Evolutionary conservation across 2,113 vertebrate genomes (phyloP), one percentile per base, ranked within the genome.

Genomic region (Sorex fumeus): DNA sequence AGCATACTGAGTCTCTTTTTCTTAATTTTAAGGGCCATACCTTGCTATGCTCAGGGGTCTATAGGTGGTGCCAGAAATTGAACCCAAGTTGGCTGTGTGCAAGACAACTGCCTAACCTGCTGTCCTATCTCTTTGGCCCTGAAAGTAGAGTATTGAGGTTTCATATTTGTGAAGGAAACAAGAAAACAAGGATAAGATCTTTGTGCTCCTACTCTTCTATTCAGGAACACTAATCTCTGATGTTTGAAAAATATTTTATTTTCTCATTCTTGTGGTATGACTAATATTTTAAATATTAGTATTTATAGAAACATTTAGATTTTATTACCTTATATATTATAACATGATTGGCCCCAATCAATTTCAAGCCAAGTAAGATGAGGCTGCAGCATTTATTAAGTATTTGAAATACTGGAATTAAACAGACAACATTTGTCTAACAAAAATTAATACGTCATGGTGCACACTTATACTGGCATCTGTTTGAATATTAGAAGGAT

Each of bases 391-490:
- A 81, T 78, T 88, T 43, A 69, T 28, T 74, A 90, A 87, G 11
- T 75, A 81, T 88, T 91, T 85, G 67, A 84, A 85, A 82, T 57
- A 62, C 18, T 91, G 36, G 30, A 62, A 36, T 71, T n/a, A 81
- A 88, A 66, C 36, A n/a, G 82, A 34, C 67, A 82, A 72, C 10
- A 6, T 6, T n/a, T 76, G 34, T 16, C 2, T 43, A 8, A 82
- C 11, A 88, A 92, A 83, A 81, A 84, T 34, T 62, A 28, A 45
- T 43, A 2, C 82, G 11, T 79, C n/a, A 43, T 60, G 23, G 64
- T 82, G 47, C 75, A 70, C 5, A 90, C 4, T 45, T 28, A 34
- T 19, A 45, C 34, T 62, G 30, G 11, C n/a, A 43, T 86, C 21
- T 66, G 2, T 72, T 86, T 81, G 75, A 4, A 16, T 40, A 3